A percentile compares a stretch with the other conserved stretches of the same genome.
These are phyloP conservation scores for Menidia menidia DNA, from an alignment of 2,797 vertebrate genomes.

Conservation along the genomic window DNA sequence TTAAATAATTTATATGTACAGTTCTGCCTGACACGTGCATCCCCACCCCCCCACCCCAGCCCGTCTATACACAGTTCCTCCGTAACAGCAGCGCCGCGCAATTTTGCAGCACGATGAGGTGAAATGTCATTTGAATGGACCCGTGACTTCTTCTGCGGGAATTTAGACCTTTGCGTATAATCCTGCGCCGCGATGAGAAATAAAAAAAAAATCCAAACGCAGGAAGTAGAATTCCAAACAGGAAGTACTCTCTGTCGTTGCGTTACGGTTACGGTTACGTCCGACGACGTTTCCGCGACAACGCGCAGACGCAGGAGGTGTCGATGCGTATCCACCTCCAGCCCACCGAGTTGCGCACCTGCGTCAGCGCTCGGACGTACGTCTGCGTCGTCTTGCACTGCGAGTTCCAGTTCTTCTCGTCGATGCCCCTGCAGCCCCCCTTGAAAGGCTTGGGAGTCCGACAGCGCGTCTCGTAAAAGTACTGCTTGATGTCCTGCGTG, in stretches of 20 bases:
- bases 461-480: conserved; percentile 96
- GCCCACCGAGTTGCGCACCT: conserved; percentile 84
- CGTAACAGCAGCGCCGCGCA: conserved; percentile 32
- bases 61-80: conserved; percentile 44
- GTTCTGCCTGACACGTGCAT: conserved; percentile 44
- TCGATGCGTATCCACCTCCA: conserved; percentile 99
- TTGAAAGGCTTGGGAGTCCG: conserved; percentile 86
- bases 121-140: conserved; percentile 64
- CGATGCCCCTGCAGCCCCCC: conserved; percentile 94
- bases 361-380: conserved; percentile 92
- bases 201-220: conserved; percentile 49
- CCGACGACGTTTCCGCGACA: conserved; percentile 93
- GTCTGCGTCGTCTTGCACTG: conserved; percentile 98
- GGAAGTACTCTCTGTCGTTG: conserved; percentile 31
- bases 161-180: conserved; percentile 18
- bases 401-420: conserved; percentile 98
- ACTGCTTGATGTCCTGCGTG: conserved; percentile 90
- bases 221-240: conserved; percentile 54
- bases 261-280: conserved; percentile 76
- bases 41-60: conserved; percentile 22
- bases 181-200: conserved; percentile 49
- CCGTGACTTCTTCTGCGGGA: conserved; percentile 45
- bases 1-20: conserved; percentile 99
- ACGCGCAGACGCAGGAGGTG: conserved; percentile 95
- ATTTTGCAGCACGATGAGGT: conserved; percentile 47